A percentile compares a stretch with the other conserved stretches of the same genome.
Evolutionary conservation across 2,888 invertebrate species (phyloP).

Genomic region (Agonopterix alstromeriana): DNA sequence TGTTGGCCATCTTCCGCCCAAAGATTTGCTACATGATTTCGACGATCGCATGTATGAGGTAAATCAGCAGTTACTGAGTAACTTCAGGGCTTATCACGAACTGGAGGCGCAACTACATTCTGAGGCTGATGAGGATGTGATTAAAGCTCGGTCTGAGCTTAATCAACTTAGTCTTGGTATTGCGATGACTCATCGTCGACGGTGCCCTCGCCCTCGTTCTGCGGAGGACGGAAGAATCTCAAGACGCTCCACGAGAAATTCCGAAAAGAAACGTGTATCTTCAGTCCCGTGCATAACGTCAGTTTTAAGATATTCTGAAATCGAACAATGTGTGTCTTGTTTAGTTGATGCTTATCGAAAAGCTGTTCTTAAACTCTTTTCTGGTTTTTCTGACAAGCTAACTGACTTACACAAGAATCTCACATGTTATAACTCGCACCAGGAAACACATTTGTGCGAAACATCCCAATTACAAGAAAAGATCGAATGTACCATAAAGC

Average conservation of each 20-base stretch:
- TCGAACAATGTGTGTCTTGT: conserved; percentile 28
- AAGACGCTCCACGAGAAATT: conserved; percentile 21
- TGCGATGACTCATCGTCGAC: conserved; percentile 6
- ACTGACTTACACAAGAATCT: conserved; percentile 32
- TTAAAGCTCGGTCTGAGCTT: conserved; percentile 33
- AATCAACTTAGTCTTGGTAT: conserved; percentile 44
- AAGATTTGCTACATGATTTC: conserved; percentile 49
- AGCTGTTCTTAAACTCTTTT: conserved; percentile 34
- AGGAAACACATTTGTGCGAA: conserved; percentile 10
- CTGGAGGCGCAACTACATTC: conserved; percentile 41
- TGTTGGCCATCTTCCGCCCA: conserved; percentile 41
- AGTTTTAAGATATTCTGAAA: conserved; percentile 17
- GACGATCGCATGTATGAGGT: conserved; percentile 52
- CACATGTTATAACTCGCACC: conserved; percentile 14
- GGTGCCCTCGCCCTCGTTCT: conserved; percentile 24
- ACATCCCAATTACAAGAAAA: conserved; percentile 22
- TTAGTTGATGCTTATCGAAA: conserved; percentile 41
- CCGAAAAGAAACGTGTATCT: conserved; percentile 5
- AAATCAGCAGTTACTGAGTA: conserved; percentile 59
- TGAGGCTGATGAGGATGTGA: conserved; percentile 35
- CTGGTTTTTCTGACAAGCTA: conserved; percentile 34
- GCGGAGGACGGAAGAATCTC: conserved; percentile 14
- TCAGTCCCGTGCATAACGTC: conserved; percentile 12
- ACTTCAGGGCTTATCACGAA: conserved; percentile 45
- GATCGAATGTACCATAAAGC: conserved; percentile 25